These are phyloP conservation scores for Poeciliopsis paucimaculata DNA, from an alignment of 2,797 vertebrate genomes.

Conservation along the genomic window DNA sequence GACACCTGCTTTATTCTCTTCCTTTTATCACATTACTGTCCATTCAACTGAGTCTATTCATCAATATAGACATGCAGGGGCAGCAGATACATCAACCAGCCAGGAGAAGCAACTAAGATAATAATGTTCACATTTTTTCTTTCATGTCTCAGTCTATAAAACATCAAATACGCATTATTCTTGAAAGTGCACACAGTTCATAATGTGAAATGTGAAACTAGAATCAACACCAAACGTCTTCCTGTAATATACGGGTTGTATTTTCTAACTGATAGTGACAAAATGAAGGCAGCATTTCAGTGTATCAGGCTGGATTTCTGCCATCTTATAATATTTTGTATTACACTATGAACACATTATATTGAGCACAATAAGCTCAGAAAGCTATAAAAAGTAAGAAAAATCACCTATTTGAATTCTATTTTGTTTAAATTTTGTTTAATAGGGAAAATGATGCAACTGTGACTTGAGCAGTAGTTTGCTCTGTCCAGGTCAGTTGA, in stretches of 20 bases:
- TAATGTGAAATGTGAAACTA: conserved; percentile 5
- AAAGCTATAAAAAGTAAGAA: background rate
- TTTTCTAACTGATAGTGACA: background rate
- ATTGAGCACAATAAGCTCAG: background rate
- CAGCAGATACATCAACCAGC: conserved; percentile 34
- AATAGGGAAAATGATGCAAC: background rate
- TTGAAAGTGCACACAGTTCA: background rate
- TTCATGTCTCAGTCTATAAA: conserved; percentile 15
- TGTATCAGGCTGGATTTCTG: background rate
- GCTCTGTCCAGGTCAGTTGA: background rate
- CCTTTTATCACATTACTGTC: conserved; percentile 59
- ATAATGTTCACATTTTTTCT: conserved; percentile 6
- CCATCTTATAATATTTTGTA: background rate
- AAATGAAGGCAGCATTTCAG: background rate
- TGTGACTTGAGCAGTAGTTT: background rate
- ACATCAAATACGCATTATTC: conserved; percentile 3
- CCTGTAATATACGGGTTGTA: background rate
- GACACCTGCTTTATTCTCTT: conserved; percentile 48
- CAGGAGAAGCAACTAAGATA: conserved; percentile 20
- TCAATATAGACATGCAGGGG: conserved; percentile 41
- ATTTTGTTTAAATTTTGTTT: background rate
- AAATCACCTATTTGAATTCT: background rate
- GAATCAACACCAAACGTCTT: conserved; percentile 1
- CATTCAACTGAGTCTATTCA: conserved; percentile 57
- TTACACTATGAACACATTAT: background rate